These are phyloP conservation scores for Drosophila littoralis DNA, from an alignment of 1,140 invertebrate genomes.

Conservation along the genomic window DNA sequence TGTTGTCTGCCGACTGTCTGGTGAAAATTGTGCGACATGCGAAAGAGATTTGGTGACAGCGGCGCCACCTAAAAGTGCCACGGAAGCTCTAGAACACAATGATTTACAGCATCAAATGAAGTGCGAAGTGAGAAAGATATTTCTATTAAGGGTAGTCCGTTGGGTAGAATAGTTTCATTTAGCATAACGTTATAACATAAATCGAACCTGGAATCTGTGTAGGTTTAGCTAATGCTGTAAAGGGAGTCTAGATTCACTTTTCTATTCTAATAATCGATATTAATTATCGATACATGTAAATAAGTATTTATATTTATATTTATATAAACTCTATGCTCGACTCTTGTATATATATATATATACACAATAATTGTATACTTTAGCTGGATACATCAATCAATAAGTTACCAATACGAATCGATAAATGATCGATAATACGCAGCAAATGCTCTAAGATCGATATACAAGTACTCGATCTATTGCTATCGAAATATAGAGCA, in stretches of 20 bases:
- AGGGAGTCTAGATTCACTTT: too few species aligned
- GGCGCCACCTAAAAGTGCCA: conserved; percentile 40
- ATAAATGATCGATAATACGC: too few species aligned
- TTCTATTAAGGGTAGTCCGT: conserved; percentile 1
- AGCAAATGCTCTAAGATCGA: background rate
- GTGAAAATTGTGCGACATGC: conserved; percentile 58
- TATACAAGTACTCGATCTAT: background rate
- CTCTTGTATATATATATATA: too few species aligned
- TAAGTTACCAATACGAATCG: too few species aligned
- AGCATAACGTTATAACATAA: too few species aligned
- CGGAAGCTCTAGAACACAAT: conserved; percentile 31
- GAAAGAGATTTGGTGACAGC: conserved; percentile 69
- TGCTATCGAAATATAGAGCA: background rate
- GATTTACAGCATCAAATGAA: conserved; percentile 36
- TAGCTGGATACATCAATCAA: too few species aligned
- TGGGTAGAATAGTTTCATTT: background rate
- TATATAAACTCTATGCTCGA: too few species aligned
- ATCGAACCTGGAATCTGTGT: too few species aligned
- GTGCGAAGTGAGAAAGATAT: background rate
- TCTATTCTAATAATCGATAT: background rate
- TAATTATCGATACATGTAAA: too few species aligned
- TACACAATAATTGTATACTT: too few species aligned
- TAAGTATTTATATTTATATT: too few species aligned
- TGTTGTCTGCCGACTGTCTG: conserved; percentile 71
- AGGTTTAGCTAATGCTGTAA: too few species aligned